Base-by-base conservation (phyloP, 2,797 vertebrate species). In the Sternarchorhynchus goeldii region DNA sequence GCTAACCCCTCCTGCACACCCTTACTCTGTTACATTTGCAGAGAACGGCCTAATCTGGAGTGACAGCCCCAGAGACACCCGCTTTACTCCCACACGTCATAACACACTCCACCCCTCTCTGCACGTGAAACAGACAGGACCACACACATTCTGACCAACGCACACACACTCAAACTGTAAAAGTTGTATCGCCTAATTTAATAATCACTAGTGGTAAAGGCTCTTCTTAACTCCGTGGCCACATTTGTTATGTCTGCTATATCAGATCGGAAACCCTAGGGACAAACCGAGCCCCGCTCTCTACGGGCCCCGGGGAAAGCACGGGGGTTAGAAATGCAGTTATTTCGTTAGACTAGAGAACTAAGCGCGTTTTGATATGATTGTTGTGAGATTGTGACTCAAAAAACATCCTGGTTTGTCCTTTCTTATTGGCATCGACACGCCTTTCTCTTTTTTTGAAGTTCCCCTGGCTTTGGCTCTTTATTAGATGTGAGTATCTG, bases 381-480 rank as follows among this genome's bases (percentile, higher is more conserved):
- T 18, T 31, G 68, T 39, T 62, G 36, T 31, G 36, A 73, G 71
- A 62, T 31, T 50, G 58, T 10, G 8, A 1, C 16, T 21, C 5
- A 25, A 62, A 25, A 73, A 73, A 73, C 71, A 45, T 67, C 62
- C 45, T 53, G 45, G 16, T 32, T 73, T 67, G 16, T 20, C 50
- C 60, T 69, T 62, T 66, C 36, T 53, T 57, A 74, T 18, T 53
- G 72, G 56, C 50, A 57, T 60, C 0, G 2, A 62, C 20, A 0
- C 39, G 17, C 41, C 62, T 59, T 58, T 66, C 76, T 36, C 69
- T 29, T 16, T 20, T 2, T 10, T 25, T 25, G 85, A 86, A 84
- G 87, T 88, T 87, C 85, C 81, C 88, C 86, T 89, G 84, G 80
- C 84, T 89, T 90, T 84, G 81, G 81, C 77, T 21, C 77, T 69